Evolutionary conservation across 2,888 invertebrate genomes (phyloP).

Genomic region (Scelioninae gen. 1): DNA sequence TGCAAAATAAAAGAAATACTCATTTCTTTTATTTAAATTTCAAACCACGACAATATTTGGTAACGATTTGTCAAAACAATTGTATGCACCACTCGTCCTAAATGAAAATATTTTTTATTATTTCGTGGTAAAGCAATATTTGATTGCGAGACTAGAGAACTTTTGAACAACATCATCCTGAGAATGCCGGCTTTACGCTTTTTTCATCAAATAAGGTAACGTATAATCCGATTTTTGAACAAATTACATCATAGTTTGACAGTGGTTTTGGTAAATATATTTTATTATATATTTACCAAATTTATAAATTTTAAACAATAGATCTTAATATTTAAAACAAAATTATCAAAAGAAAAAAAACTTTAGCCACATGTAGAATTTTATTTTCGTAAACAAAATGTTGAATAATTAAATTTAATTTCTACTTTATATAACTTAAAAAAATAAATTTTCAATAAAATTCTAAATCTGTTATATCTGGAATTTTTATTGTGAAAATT

Average conservation of each 20-base stretch:
- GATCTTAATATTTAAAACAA: too few relatives aligned
- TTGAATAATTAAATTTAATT: too few relatives aligned
- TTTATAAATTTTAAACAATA: too few relatives aligned
- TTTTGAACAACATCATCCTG: conserved; percentile 3
- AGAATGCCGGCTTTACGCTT: not conserved
- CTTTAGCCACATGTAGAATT: too few relatives aligned
- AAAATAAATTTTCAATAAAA: too few relatives aligned
- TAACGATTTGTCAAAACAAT: not conserved
- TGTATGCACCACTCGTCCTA: not conserved
- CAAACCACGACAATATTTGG: not conserved
- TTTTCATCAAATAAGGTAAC: conserved; percentile 2
- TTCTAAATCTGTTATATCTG: too few relatives aligned
- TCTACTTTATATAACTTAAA: too few relatives aligned
- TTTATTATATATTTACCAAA: not conserved
- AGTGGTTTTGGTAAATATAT: too few relatives aligned
- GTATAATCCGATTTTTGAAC: not conserved
- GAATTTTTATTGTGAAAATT: too few relatives aligned
- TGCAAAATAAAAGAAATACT: not conserved
- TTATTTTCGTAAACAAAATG: too few relatives aligned
- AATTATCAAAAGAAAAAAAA: too few relatives aligned
- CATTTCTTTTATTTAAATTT: not conserved
- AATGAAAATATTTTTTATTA: not conserved
- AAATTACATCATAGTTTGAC: too few relatives aligned
- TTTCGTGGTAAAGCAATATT: conserved; percentile 1
- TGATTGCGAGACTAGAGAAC: conserved; percentile 1